Base-by-base conservation (phyloP, 1,140 invertebrate species). In the Hydropsyche tenuis region DNA sequence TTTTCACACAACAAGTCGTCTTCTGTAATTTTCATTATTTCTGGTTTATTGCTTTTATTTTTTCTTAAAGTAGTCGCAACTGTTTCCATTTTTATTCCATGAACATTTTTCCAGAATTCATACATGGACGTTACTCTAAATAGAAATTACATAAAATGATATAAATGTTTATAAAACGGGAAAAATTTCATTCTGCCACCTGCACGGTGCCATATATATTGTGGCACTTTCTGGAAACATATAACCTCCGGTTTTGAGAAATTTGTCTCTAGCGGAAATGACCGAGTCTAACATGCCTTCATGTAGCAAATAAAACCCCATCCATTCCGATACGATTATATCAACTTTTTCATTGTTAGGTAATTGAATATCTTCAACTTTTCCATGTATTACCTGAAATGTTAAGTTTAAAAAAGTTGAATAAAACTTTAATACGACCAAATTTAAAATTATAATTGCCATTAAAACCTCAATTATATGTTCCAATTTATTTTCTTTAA, bases 271-370 rank as follows among this genome's bases (percentile, higher is more conserved):
- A 0, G 97, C 97, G 82, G 89, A 90, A 53, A 99, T 87, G 0
- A 96, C 90, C 14, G 93, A 94, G 81, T 98, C 95, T 43, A 99
- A 83, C 98, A 99, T 99, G 37, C 95, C 96, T 84, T 99, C 98
- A 82, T 98, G 99, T 30, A 99, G 86, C 11, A 99, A 86, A 83
- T 98, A 99, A 84, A 99, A 99, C 1, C 98, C 98, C 98, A 99
- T 99, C 96, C 97, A 99, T 85, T 99, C 98, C 3, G 96, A 98
- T 25, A 99, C 92, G 76, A 99, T 97, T 0, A 96, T 91, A 85
- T 99, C 97, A 11, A 99, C 96, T 84, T 96, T 94, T 37, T 93
- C 88, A 42, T 90, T 88, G 27, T 93, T 90, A 7, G 96, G 90
- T 56, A 99, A 84, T 30, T 86, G 86, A 45, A 93, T 87, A 81